A percentile compares a stretch with the other conserved stretches of the same genome.
phyloP scores from a whole-genome alignment of 2,113 vertebrate species.

The Pomatostomus ruficeps region DNA sequence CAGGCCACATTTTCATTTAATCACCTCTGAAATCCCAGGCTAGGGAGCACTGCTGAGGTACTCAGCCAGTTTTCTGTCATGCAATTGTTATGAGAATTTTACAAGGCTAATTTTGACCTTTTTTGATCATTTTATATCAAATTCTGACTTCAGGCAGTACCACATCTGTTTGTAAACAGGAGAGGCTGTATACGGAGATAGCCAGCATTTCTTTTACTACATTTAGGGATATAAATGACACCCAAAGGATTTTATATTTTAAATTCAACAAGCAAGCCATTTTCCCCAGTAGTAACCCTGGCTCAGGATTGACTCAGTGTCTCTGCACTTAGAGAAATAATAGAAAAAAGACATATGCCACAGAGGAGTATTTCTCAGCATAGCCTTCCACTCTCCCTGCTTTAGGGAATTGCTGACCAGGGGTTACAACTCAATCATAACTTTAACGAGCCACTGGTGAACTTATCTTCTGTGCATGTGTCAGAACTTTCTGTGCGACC shows the following conservation, averaged over 20 bases:
- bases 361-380: not conserved
- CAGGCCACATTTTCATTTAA: not conserved
- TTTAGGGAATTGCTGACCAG: not conserved
- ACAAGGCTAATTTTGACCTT: not conserved
- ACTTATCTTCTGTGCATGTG: not conserved
- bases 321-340: not conserved
- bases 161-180: slow-evolving; percentile 18
- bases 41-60: not conserved
- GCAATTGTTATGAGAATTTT: not conserved
- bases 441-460: slow-evolving; percentile 3
- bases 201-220: not conserved
- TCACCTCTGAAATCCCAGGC: not conserved
- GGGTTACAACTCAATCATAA: not conserved
- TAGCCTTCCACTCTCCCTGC: not conserved
- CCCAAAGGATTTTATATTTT: not conserved
- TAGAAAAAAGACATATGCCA: not conserved
- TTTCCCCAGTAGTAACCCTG: not conserved
- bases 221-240: not conserved
- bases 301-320: not conserved
- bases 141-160: not conserved
- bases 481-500: not conserved
- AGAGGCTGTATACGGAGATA: not conserved
- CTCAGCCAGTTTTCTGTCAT: not conserved
- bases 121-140: slow-evolving; percentile 25
- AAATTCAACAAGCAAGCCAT: not conserved